Conservation (phyloP, 2,797 vertebrate genomes). For the Myiothlypis chrysogaster region DNA sequence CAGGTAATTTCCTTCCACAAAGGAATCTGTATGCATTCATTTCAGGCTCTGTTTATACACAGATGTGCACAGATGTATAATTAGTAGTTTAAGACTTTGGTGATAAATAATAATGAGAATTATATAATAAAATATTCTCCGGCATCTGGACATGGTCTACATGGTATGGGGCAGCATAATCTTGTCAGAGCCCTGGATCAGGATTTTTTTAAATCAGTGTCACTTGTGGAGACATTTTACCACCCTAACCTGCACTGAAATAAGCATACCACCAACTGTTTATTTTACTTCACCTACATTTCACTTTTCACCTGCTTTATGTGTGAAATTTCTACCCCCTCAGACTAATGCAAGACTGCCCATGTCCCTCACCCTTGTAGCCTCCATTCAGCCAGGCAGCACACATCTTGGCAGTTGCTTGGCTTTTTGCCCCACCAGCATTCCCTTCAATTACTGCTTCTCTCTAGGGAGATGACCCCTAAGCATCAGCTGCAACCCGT, state of each 20-base stretch:
- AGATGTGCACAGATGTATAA: background rate
- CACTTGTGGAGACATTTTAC: background rate
- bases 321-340: background rate
- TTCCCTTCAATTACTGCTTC: background rate
- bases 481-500: background rate
- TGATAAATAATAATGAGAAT: background rate
- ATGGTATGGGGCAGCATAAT: background rate
- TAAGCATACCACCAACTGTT: background rate
- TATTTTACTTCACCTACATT: background rate
- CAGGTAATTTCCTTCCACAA: background rate
- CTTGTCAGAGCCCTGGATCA: background rate
- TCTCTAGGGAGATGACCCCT: background rate
- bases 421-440: background rate
- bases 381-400: background rate
- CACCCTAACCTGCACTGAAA: background rate
- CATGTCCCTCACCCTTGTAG: background rate
- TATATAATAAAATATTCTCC: background rate
- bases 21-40: background rate
- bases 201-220: background rate
- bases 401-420: background rate
- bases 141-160: background rate
- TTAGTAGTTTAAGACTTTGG: background rate
- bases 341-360: background rate
- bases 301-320: background rate
- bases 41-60: background rate